Evolutionary conservation across 2,888 invertebrate genomes (phyloP), one percentile per base, ranked within the genome.

Genomic region (Orthosia cruda): DNA sequence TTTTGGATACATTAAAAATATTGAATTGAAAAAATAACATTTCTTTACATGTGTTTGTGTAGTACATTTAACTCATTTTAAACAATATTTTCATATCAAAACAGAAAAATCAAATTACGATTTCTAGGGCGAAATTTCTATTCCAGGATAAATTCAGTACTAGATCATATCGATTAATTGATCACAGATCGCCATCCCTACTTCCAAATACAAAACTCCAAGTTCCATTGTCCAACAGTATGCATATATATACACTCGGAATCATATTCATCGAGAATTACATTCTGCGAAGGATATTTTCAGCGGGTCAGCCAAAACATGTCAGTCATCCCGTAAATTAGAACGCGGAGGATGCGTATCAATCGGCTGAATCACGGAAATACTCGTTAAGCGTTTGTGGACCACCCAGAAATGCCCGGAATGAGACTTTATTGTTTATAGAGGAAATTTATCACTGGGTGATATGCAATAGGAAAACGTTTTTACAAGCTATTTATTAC

Each of bases 321-420:
- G 80, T 59, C 71, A 58, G 66, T 67, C 66, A 71, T 74, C 58
- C 40, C 54, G 32, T 80, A 66, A 84, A 82, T 82, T 80, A 75
- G 81, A 75, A 66, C 62, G 63, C 45, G 67, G 57, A 79, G 63
- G 81, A 58, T 69, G 47, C 55, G 58, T 65, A 69, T 80, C 74
- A 78, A 67, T 79, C 68, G 71, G 13, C 40, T 52, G 50, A 62
- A 83, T 65, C 50, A 58, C 68, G 71, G 68, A 81, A 84, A 68
- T 61, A 69, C 50, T 71, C 71, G 59, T 80, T 69, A 84, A 81
- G 57, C 59, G 69, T 80, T 74, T 72, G 23, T 84, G 63, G 81
- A 66, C 71, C 84, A 70, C 84, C 74, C 83, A 71, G 61, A 58
- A 52, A 26, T 61, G 23, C 45, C 15, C 59, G 45, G 61, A 20